Percentiles rank a stretch among this genome's conserved stretches.
Conservation (phyloP, 2,888 invertebrate species). For the Tipula confusa region DNA sequence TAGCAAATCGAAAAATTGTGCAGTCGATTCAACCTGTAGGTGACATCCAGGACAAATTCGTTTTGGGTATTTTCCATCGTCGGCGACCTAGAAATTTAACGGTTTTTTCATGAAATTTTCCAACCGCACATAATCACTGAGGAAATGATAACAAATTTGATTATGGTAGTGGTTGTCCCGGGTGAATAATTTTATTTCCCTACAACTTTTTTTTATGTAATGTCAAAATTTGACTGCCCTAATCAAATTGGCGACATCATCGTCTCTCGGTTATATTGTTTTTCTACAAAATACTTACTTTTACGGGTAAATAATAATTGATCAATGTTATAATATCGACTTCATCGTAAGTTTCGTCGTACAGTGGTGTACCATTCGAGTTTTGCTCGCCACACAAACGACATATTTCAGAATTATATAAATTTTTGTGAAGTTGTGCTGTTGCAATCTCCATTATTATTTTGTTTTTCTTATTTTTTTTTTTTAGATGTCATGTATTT, state of each 20-base stretch:
- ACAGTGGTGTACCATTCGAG: slow-evolving; percentile 63
- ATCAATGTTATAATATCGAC: slow-evolving; percentile 60
- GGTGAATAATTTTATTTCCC: neutral
- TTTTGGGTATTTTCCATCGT: slow-evolving; percentile 65
- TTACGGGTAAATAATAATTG: slow-evolving; percentile 69
- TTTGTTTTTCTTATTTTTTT: neutral
- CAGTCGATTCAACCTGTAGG: slow-evolving; percentile 68
- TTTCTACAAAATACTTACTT: slow-evolving; percentile 53
- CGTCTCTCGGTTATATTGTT: neutral
- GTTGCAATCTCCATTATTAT: neutral
- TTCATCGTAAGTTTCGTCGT: slow-evolving; percentile 55
- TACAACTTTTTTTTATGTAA: neutral
- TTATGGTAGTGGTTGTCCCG: neutral
- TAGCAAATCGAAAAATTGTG: slow-evolving; percentile 68
- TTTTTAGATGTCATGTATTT: neutral
- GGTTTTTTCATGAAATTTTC: neutral
- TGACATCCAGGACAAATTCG: slow-evolving; percentile 74
- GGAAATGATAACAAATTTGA: slow-evolving; percentile 4
- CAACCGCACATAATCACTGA: neutral
- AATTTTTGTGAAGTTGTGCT: slow-evolving; percentile 26
- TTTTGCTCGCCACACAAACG: slow-evolving; percentile 73
- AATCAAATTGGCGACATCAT: slow-evolving; percentile 34
- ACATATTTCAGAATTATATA: slow-evolving; percentile 67
- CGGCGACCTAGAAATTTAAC: slow-evolving; percentile 54
- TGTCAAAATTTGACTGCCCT: slow-evolving; percentile 34